Evolutionary conservation across 2,888 invertebrate genomes (phyloP).

Genomic region (Biston betularia): DNA sequence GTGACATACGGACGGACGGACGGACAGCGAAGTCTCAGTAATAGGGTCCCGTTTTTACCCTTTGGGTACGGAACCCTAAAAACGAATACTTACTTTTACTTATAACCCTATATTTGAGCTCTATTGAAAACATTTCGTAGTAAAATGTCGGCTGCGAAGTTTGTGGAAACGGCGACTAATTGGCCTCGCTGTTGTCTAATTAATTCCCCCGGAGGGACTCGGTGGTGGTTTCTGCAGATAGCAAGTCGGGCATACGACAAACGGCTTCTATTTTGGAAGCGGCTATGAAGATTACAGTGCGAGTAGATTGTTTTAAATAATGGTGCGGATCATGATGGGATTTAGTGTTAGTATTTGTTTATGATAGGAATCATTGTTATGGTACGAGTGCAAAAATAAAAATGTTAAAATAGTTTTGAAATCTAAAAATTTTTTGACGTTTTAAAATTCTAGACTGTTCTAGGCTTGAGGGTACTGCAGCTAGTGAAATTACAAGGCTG

Average conservation of each 20-base stretch:
- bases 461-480: too few relatives aligned
- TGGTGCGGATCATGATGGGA: background rate
- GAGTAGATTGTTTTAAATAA: slow-evolving; percentile 7
- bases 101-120: background rate
- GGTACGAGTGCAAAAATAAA: too few relatives aligned
- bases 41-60: too few relatives aligned
- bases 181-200: slow-evolving; percentile 8
- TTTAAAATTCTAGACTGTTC: too few relatives aligned
- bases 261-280: slow-evolving; percentile 1
- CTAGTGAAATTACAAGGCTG: too few relatives aligned
- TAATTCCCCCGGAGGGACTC: background rate
- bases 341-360: slow-evolving; percentile 1
- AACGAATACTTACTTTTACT: too few relatives aligned
- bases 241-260: slow-evolving; percentile 11
- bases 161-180: slow-evolving; percentile 4
- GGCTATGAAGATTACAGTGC: slow-evolving; percentile 9
- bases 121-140: background rate
- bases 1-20: too few relatives aligned
- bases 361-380: background rate
- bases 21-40: too few relatives aligned
- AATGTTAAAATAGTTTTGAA: too few relatives aligned
- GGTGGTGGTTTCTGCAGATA: slow-evolving; percentile 13
- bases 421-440: too few relatives aligned
- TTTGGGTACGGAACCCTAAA: too few relatives aligned
- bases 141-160: background rate